phyloP scores from a whole-genome alignment of 2,888 invertebrate species.

The Adineta ricciae region DNA sequence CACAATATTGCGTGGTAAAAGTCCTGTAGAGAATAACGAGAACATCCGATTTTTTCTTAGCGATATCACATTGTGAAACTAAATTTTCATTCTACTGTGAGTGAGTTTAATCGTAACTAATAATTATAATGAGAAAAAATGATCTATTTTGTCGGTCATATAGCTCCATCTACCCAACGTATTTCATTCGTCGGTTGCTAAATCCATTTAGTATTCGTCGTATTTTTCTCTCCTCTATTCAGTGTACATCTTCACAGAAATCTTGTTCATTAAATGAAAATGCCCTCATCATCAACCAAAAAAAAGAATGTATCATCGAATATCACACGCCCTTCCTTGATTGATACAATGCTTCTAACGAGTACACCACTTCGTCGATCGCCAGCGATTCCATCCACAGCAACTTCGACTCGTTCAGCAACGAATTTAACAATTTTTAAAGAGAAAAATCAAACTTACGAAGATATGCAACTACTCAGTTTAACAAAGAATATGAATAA shows the following conservation, averaged over 20 bases:
- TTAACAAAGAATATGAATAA: not conserved
- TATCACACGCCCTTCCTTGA: not conserved
- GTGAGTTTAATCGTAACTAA: too few relatives aligned
- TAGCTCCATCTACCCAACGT: too few relatives aligned
- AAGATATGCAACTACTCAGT: not conserved
- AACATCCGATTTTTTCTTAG: too few relatives aligned
- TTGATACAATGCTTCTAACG: not conserved
- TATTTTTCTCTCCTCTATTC: not conserved
- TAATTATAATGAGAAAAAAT: too few relatives aligned
- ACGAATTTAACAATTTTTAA: not conserved
- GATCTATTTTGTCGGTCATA: too few relatives aligned
- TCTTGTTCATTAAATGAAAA: not conserved
- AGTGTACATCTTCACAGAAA: not conserved
- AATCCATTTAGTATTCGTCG: not conserved
- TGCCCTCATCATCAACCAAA: not conserved
- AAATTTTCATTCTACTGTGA: too few relatives aligned
- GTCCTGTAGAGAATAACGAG: too few relatives aligned
- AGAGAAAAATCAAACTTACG: not conserved
- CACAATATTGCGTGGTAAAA: too few relatives aligned
- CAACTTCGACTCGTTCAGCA: not conserved
- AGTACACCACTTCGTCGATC: slow-evolving; percentile 3
- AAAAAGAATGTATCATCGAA: not conserved
- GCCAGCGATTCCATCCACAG: not conserved
- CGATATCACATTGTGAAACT: too few relatives aligned
- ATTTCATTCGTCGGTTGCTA: too few relatives aligned